Percentiles rank a stretch among this genome's conserved stretches.
Conservation (phyloP, 2,888 invertebrate species). For the Charanyca ferruginea region DNA sequence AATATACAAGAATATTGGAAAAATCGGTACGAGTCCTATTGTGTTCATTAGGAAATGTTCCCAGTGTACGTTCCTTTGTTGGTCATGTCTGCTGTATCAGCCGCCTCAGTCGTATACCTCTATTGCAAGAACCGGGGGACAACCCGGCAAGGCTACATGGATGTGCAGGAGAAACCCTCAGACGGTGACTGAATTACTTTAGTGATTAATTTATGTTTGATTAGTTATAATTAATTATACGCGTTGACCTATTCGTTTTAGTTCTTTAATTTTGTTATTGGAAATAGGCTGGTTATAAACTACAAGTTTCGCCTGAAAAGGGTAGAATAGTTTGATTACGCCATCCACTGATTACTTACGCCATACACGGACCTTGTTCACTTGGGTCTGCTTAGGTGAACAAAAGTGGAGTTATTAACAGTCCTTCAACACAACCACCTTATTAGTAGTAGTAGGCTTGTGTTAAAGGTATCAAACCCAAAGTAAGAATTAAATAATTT, state of each 20-base stretch:
- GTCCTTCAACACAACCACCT: too few species aligned
- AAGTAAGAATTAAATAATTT: too few species aligned
- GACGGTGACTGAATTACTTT: constrained; percentile 60
- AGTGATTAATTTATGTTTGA: constrained; percentile 51
- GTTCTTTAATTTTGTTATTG: constrained; percentile 34
- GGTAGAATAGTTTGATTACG: neutral
- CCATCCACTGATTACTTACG: too few species aligned
- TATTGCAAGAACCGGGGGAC: constrained; percentile 80
- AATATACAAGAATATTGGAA: constrained; percentile 33
- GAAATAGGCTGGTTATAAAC: neutral
- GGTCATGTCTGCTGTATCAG: constrained; percentile 83
- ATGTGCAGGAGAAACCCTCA: constrained; percentile 83
- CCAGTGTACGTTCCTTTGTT: constrained; percentile 79
- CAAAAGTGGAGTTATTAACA: too few species aligned
- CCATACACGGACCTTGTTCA: too few species aligned
- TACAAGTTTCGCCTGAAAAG: neutral
- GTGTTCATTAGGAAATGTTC: constrained; percentile 66
- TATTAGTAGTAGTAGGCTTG: too few species aligned
- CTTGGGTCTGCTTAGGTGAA: neutral
- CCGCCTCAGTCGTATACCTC: constrained; percentile 80
- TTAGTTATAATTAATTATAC: constrained; percentile 56
- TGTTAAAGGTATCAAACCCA: too few species aligned
- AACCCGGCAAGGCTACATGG: constrained; percentile 83
- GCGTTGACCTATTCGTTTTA: constrained; percentile 33
- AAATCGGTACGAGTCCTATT: constrained; percentile 8